Base-by-base conservation (phyloP, 2,888 invertebrate genomes). In the Cremastobaeus sp. region DNA sequence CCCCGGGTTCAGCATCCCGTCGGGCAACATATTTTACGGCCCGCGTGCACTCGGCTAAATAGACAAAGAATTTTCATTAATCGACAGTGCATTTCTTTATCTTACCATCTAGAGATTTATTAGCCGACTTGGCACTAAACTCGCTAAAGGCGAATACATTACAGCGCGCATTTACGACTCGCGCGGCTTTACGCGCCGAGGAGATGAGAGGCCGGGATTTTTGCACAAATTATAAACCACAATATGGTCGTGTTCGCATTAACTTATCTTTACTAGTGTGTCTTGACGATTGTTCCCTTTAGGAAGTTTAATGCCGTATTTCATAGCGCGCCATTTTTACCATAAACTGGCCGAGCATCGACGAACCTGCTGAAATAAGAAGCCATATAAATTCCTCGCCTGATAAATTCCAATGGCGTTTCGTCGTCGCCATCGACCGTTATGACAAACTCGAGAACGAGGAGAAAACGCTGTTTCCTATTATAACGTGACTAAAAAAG, bases 51-150 rank as follows among this genome's bases (percentile, higher is more conserved):
- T 65, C 66, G 39, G 65, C 66, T 72, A 72, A 66, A 66, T 65
- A 66, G 65, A 66, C 59, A 59, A 66, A 72, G 72, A 72, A 72
- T 72, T 72, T 72, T 72, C 60, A 72, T 72, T 72, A 72, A 72
- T 65, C 65, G 52, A 47, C 60, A 47, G 37, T 54, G 47, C 54
- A 41, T 66, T 59, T 72, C 72, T 72, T 66, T 66, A 72, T 72
- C 72, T 65, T 60, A 60, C 52, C 41, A 72, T 72, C 72, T 45
- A 21, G 35, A 65, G 65, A 72, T 72, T 65, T 66, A 66, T 72
- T 66, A 60, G 45, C 32, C 54, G 37, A 47, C 72, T 47, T 30
- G 59, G 43, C 54, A 60, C 59, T 65, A 72, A 65, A 65, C 47
- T 47, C 52, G 43, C 48, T 48, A 55, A 20, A 52, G 34, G 54